These are phyloP conservation scores for Gymnarchus niloticus DNA, from an alignment of 2,113 vertebrate species.

Conservation along the genomic window DNA sequence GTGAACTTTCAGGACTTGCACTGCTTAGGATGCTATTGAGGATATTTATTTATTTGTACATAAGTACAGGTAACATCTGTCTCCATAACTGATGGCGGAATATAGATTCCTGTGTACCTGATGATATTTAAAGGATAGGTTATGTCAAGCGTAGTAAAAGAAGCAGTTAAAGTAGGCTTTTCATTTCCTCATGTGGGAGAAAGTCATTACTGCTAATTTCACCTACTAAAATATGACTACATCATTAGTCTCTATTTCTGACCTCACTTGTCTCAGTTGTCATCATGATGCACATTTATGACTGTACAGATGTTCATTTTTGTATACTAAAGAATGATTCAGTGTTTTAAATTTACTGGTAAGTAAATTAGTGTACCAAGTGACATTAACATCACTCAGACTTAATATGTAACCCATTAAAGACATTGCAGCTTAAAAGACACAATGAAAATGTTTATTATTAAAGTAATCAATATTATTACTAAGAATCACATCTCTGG, in stretches of 20 bases:
- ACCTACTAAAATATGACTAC: neutral
- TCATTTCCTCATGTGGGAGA: constrained; percentile 4
- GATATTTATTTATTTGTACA: neutral
- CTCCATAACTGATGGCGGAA: neutral
- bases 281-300: neutral
- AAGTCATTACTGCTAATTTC: neutral
- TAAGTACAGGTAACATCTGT: neutral
- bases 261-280: neutral
- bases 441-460: constrained; percentile 8
- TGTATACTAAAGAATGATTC: neutral
- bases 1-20: neutral
- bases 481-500: constrained; percentile 4
- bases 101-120: neutral
- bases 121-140: neutral
- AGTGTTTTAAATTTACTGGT: constrained; percentile 1
- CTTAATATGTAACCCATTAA: neutral
- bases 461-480: neutral
- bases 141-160: neutral
- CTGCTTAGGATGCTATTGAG: neutral
- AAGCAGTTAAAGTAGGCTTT: neutral
- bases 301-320: neutral
- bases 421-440: neutral
- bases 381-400: neutral
- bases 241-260: neutral
- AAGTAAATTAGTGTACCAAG: neutral